Base-by-base conservation (phyloP, 2,113 vertebrate species). In the Corvus cornix region DNA sequence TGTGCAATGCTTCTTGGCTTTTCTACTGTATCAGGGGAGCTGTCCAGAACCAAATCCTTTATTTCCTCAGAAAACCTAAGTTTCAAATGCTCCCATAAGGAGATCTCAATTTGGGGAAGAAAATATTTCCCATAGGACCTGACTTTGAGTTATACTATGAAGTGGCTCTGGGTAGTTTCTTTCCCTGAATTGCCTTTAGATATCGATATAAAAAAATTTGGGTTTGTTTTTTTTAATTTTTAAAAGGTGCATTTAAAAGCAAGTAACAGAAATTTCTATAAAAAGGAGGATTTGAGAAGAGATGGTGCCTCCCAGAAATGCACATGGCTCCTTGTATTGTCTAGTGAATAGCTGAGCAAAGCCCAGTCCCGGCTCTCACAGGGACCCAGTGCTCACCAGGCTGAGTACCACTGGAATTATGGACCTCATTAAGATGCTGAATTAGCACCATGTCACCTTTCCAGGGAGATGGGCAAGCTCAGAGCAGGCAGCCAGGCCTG, bases 271-370 rank as follows among this genome's bases (percentile, higher is more conserved):
- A 23, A 28, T 64, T 33, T 76, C 20, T 76, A 11, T 33, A 33
- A 77, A 64, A 74, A 16, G 22, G 26, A 15, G 12, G 7, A 9
- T 19, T 41, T 83, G 30, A 33, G 56, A 60, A 23, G 17, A 51
- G 53, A 24, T 14, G 27, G 20, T 84, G 17, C 31, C 22, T 51
- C 37, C 11, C 2, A 3, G 51, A 74, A 66, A 41, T 12, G 21
- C 44, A 35, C 9, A 5, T 7, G 6, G 23, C 22, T 63, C 48
- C 41, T 76, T 0, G 0, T 60, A 24, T 14, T 63, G 6, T 17
- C 17, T 58, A 16, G 30, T n/a, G 37, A 74, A 58, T 0, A 49
- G 63, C 10, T 60, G 44, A 86, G 22, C 23, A 56, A 56, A 92
- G 17, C 13, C 10, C 31, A 63, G 1, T 18, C n/a, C 48, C 58